Evolutionary conservation across 2,888 invertebrate genomes (phyloP).

Genomic region (Hipparchia sbordonii): DNA sequence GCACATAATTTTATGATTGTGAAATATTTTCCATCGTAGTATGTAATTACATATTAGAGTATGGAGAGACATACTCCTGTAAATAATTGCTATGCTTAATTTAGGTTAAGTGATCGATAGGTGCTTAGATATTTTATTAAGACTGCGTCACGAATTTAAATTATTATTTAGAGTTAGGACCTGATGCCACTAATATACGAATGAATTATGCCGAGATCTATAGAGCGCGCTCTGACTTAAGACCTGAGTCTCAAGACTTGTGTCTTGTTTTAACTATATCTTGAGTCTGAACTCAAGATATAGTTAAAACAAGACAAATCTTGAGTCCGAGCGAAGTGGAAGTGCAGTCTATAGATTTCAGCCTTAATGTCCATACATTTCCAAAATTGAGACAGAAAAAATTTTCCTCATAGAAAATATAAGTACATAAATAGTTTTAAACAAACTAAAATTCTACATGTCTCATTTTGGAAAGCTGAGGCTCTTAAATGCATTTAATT

Average conservation of each 20-base stretch:
- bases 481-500: conserved; percentile 35
- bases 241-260: too few relatives aligned
- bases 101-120: conserved; percentile 57
- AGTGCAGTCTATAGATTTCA: too few relatives aligned
- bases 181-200: conserved; percentile 37
- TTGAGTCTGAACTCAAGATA: too few relatives aligned
- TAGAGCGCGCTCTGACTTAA: too few relatives aligned
- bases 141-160: conserved; percentile 81
- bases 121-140: conserved; percentile 72
- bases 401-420: neutral
- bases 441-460: neutral
- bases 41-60: neutral
- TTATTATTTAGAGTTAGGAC: conserved; percentile 45
- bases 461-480: conserved; percentile 30
- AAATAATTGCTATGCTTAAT: conserved; percentile 49
- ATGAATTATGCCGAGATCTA: too few relatives aligned
- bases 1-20: neutral
- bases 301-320: too few relatives aligned
- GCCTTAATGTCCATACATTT: conserved; percentile 11
- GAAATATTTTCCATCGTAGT: neutral
- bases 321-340: too few relatives aligned
- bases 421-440: too few relatives aligned
- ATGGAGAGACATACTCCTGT: conserved; percentile 35
- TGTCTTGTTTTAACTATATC: too few relatives aligned
- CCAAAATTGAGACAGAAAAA: conserved; percentile 23